phyloP scores from a whole-genome alignment of 2,797 vertebrate species.

The Mus minutoides region DNA sequence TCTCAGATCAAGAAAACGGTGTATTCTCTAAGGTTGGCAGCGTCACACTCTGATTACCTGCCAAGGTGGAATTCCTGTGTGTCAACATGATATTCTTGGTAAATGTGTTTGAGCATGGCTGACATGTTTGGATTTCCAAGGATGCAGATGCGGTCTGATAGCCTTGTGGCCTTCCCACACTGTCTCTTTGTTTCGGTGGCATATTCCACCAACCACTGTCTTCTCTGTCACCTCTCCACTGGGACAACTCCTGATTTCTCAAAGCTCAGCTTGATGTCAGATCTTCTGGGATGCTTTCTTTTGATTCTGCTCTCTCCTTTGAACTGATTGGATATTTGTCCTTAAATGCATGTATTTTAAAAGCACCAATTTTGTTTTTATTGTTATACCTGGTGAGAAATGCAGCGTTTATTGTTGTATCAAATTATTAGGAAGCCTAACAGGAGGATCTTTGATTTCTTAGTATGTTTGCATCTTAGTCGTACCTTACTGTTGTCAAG shows the following conservation, averaged over 20 bases:
- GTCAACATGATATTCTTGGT: slow-evolving; percentile 31
- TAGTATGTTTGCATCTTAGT: slow-evolving; percentile 8
- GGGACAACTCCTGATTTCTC: background rate
- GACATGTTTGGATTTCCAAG: slow-evolving; percentile 3
- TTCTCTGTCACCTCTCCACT: background rate
- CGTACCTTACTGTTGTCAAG: background rate
- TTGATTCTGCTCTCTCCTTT: background rate
- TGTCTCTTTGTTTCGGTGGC: background rate
- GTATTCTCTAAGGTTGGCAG: background rate
- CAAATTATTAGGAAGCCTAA: background rate
- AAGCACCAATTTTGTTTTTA: slow-evolving; percentile 20
- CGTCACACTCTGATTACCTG: slow-evolving; percentile 6
- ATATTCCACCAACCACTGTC: background rate
- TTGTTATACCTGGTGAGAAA: background rate
- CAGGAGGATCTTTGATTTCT: slow-evolving; percentile 4
- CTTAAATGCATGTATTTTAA: background rate
- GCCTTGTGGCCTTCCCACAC: background rate
- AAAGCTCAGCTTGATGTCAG: background rate
- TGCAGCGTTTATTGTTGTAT: background rate
- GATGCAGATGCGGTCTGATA: background rate
- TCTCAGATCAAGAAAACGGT: background rate
- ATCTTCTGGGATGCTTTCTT: background rate
- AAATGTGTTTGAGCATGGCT: background rate
- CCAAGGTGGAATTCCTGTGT: slow-evolving; percentile 3
- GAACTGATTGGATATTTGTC: background rate